Conservation (phyloP, 1,140 invertebrate genomes). For the Battus philenor region DNA sequence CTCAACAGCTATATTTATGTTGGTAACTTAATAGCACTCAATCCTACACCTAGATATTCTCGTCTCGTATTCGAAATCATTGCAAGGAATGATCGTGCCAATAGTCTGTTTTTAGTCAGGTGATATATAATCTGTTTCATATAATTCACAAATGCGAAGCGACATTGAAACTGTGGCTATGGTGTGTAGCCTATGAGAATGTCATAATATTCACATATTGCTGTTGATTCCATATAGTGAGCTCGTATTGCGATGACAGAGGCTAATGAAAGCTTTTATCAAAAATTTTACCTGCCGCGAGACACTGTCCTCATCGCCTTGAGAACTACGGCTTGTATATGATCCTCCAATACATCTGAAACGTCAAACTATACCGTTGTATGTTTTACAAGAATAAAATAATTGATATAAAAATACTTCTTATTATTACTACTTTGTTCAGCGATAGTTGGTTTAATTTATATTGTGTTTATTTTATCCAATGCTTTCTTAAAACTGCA, state of each 20-base stretch:
- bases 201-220: slow-evolving; percentile 6
- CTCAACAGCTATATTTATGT: no score
- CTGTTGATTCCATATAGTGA: neutral
- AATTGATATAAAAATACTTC: no score
- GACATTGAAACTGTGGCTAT: neutral
- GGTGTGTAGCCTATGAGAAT: slow-evolving; percentile 5
- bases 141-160: neutral
- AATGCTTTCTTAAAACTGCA: no score
- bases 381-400: no score
- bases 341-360: slow-evolving; percentile 83
- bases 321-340: slow-evolving; percentile 75
- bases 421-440: no score
- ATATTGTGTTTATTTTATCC: neutral
- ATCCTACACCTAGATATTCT: no score
- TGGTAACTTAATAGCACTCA: no score
- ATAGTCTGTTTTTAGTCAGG: neutral
- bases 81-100: no score
- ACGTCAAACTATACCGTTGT: no score
- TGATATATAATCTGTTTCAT: neutral
- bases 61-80: no score
- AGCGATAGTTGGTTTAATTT: no score
- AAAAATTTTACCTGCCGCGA: slow-evolving; percentile 63
- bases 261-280: neutral
- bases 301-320: slow-evolving; percentile 81
- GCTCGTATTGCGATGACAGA: neutral